phyloP scores from a whole-genome alignment of 2,797 vertebrate genomes.

The Rallus crepitans region DNA sequence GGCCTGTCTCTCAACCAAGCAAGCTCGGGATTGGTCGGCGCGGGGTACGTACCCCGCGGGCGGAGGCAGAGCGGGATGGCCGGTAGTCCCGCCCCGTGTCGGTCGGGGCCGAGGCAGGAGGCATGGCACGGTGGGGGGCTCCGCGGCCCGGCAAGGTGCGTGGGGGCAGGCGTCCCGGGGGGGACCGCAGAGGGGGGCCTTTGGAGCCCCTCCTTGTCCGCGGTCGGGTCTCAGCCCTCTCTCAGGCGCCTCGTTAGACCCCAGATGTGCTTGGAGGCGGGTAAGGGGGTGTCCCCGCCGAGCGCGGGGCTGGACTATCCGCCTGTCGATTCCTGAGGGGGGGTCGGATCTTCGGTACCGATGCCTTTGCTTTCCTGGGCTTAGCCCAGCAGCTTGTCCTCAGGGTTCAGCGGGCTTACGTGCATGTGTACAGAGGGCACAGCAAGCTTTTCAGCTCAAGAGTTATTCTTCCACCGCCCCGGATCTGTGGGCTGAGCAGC shows the following conservation, averaged over 20 bases:
- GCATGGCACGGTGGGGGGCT: accelerated
- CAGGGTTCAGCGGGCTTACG: accelerated
- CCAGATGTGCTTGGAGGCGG: accelerated
- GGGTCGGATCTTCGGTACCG: not conserved
- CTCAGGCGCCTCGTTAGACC: accelerated
- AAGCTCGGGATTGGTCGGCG: not conserved
- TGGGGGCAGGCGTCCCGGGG: not conserved
- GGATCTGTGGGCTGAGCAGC: no score
- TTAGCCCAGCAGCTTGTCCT: no score
- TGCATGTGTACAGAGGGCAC: no score
- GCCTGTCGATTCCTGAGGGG: accelerated
- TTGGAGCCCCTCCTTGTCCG: accelerated
- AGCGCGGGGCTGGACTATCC: accelerated
- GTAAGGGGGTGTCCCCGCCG: accelerated
- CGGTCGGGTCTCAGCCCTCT: accelerated
- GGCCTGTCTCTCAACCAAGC: accelerated
- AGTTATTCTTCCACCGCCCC: no score
- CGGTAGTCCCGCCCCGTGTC: not conserved
- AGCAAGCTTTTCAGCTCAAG: accelerated
- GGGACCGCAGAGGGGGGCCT: accelerated
- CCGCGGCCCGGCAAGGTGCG: not conserved
- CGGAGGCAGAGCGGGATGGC: accelerated
- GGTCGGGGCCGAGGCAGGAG: not conserved
- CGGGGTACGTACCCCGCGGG: not conserved
- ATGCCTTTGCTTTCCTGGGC: not conserved